phyloP scores from a whole-genome alignment of 2,113 vertebrate genomes.

The Sorex araneus region DNA sequence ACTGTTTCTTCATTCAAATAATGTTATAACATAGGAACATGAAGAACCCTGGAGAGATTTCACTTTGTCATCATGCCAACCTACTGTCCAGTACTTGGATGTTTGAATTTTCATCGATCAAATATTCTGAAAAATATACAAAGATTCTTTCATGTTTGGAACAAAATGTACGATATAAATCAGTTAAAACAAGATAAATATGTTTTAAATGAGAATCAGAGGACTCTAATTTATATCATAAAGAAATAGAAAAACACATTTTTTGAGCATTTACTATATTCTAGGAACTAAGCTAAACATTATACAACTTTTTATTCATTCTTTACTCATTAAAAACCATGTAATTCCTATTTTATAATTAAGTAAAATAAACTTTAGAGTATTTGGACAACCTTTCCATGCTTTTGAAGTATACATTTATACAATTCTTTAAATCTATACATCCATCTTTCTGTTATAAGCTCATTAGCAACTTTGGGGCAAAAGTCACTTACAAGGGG shows the following conservation, averaged over 20 bases:
- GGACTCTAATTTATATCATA: constrained; percentile 38
- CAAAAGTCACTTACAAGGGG: constrained; percentile 15
- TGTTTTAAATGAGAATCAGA: constrained; percentile 48
- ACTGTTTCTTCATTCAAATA: constrained; percentile 50
- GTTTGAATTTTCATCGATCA: constrained; percentile 40
- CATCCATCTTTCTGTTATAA: background rate
- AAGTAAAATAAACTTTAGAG: constrained; percentile 26
- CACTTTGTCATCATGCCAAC: constrained; percentile 20
- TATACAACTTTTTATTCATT: background rate
- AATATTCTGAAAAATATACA: constrained; percentile 31
- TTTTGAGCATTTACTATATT: constrained; percentile 15
- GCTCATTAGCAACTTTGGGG: constrained; percentile 6
- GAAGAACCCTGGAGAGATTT: constrained; percentile 15
- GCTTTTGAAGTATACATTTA: background rate
- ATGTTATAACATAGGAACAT: background rate
- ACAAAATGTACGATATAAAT: constrained; percentile 45
- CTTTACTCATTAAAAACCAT: background rate
- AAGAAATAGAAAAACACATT: background rate
- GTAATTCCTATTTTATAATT: constrained; percentile 47
- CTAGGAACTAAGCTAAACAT: constrained; percentile 3
- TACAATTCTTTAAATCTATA: background rate
- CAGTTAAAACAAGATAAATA: constrained; percentile 61
- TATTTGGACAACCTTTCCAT: background rate
- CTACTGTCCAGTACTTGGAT: background rate
- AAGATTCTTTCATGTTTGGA: constrained; percentile 42